phyloP scores from a whole-genome alignment of 2,113 vertebrate species.

The Bufo gargarizans region DNA sequence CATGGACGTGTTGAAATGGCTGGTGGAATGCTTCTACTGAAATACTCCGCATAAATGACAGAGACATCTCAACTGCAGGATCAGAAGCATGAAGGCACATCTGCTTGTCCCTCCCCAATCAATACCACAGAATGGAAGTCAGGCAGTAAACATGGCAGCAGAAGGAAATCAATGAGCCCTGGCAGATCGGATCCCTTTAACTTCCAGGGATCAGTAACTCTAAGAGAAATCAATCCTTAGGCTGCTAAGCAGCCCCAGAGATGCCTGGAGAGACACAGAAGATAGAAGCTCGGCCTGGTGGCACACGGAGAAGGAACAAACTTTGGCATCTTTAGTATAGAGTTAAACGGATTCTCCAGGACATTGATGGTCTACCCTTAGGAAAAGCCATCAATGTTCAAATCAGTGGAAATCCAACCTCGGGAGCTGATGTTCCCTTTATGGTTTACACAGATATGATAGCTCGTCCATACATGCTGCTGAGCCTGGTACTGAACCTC shows the following conservation, averaged over 20 bases:
- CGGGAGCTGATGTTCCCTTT: not conserved
- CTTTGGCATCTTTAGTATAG: not conserved
- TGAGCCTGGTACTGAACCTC: not conserved
- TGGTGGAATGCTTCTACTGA: not conserved
- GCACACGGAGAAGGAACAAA: not conserved
- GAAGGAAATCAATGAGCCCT: slow-evolving; percentile 52
- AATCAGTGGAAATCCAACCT: not conserved
- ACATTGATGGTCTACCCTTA: not conserved
- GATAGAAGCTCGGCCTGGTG: slow-evolving; percentile 13
- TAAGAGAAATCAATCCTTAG: slow-evolving; percentile 52
- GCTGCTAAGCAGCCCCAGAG: slow-evolving; percentile 44
- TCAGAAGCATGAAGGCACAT: slow-evolving; percentile 4
- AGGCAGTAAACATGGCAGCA: slow-evolving; percentile 54
- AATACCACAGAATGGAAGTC: slow-evolving; percentile 50
- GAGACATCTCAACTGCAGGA: not conserved
- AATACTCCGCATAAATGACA: not conserved
- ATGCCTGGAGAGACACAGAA: not conserved
- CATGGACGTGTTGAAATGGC: not conserved
- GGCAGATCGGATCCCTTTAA: slow-evolving; percentile 55
- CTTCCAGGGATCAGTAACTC: slow-evolving; percentile 56
- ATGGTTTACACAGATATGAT: not conserved
- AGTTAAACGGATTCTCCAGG: not conserved
- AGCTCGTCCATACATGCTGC: not conserved
- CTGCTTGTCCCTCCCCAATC: slow-evolving; percentile 31
- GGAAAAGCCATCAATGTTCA: not conserved